A percentile compares a stretch with the other conserved stretches of the same genome.
Conservation (phyloP, 1,140 invertebrate species). For the Varroa destructor region DNA sequence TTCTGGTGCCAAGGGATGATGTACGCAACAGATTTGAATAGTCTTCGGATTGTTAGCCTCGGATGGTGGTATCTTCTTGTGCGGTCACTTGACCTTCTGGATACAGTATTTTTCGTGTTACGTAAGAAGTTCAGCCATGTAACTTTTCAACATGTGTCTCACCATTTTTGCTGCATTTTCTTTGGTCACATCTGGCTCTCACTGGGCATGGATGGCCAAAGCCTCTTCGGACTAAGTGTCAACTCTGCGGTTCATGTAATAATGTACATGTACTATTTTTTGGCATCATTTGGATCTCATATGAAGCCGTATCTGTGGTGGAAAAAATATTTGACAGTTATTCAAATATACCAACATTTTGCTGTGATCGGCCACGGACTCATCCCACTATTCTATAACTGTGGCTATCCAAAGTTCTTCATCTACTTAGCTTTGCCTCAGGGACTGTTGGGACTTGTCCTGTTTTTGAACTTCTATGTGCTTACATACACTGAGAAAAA, state of each 20-base stretch:
- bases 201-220: constrained; percentile 52
- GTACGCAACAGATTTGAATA: neutral
- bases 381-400: constrained; percentile 78
- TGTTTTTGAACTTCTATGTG: constrained; percentile 82
- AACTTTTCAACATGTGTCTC: constrained; percentile 77
- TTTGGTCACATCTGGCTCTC: constrained; percentile 35
- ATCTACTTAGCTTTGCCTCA: constrained; percentile 76
- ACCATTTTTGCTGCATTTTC: constrained; percentile 56
- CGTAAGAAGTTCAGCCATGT: constrained; percentile 73
- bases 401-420: constrained; percentile 84
- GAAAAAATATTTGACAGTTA: constrained; percentile 42
- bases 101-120: constrained; percentile 79
- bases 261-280: constrained; percentile 43
- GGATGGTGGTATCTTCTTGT: constrained; percentile 91
- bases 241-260: constrained; percentile 55
- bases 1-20: constrained; percentile 24
- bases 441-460: constrained; percentile 73
- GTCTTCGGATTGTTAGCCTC: constrained; percentile 14
- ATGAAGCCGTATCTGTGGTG: constrained; percentile 43
- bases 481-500: constrained; percentile 52
- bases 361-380: constrained; percentile 55
- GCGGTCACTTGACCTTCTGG: constrained; percentile 80
- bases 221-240: constrained; percentile 70
- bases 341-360: constrained; percentile 30
- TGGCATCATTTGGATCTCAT: constrained; percentile 39